phyloP scores from a whole-genome alignment of 2,888 invertebrate species.

The Stramonita haemastoma region DNA sequence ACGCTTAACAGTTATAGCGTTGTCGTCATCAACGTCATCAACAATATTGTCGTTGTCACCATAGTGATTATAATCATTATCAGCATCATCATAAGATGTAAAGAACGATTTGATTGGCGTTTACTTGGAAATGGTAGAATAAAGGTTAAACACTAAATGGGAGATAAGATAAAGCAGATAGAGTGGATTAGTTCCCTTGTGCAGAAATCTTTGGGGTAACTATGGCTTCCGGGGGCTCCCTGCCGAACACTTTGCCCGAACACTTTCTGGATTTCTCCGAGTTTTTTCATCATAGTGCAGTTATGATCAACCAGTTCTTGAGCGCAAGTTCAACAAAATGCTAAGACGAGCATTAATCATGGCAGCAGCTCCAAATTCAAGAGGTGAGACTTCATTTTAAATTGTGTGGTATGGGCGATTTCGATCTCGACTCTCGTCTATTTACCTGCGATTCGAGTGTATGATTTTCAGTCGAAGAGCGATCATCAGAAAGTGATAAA shows the following conservation, averaged over 20 bases:
- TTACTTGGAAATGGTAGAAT: no score
- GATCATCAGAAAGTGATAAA: no score
- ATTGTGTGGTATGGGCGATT: not conserved
- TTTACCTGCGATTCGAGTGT: no score
- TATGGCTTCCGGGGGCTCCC: conserved; percentile 37
- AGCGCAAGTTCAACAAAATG: conserved; percentile 42
- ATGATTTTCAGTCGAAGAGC: no score
- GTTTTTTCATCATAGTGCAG: not conserved
- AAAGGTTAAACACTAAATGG: not conserved
- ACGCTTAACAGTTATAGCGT: no score
- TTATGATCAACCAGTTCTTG: not conserved
- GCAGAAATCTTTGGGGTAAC: conserved; percentile 30
- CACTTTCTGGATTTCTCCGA: not conserved
- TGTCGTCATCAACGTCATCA: no score
- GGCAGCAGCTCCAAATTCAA: conserved; percentile 56
- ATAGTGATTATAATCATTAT: no score
- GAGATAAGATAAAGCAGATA: not conserved
- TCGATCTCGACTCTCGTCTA: not conserved
- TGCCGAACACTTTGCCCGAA: not conserved
- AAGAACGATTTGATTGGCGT: not conserved
- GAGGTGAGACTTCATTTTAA: conserved; percentile 27
- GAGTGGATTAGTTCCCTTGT: not conserved
- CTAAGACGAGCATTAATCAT: conserved; percentile 50
- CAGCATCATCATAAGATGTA: not conserved
- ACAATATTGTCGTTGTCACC: no score